phyloP scores from a whole-genome alignment of 2,113 vertebrate genomes.

The Hippocampus zosterae region DNA sequence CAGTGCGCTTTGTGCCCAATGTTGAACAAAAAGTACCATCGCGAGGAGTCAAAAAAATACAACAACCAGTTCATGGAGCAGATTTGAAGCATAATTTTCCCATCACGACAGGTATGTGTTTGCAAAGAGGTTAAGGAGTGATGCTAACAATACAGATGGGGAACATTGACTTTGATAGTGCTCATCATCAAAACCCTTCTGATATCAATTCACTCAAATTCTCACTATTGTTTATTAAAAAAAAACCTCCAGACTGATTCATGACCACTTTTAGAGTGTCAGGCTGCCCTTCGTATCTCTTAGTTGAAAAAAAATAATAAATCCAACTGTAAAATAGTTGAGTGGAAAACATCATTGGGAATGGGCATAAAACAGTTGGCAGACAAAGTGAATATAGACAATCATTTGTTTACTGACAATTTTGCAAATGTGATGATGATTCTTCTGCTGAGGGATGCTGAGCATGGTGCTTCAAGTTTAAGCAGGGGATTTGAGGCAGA shows the following conservation, averaged over 20 bases:
- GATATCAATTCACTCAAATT: slow-evolving; percentile 29
- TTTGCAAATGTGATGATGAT: slow-evolving; percentile 13
- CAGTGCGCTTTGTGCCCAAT: no score
- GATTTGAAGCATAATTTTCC: no score
- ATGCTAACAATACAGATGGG: slow-evolving; percentile 9
- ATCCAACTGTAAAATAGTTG: slow-evolving; percentile 12
- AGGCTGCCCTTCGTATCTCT: slow-evolving; percentile 1
- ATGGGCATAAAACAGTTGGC: slow-evolving; percentile 40
- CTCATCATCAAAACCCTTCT: slow-evolving; percentile 46
- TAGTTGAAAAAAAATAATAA: slow-evolving; percentile 8
- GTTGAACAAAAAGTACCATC: no score
- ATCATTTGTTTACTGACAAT: slow-evolving; percentile 21
- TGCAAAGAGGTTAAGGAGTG: slow-evolving; percentile 21
- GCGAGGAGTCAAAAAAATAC: no score
- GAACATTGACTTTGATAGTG: slow-evolving; percentile 22
- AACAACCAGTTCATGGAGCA: no score
- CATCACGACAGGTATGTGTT: neutral
- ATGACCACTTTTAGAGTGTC: slow-evolving; percentile 44
- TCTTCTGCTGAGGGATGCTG: slow-evolving; percentile 36
- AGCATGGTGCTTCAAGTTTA: slow-evolving; percentile 41
- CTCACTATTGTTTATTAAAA: slow-evolving; percentile 48
- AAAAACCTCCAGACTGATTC: slow-evolving; percentile 47
- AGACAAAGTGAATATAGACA: slow-evolving; percentile 51
- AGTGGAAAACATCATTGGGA: slow-evolving; percentile 35
- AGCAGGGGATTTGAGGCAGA: slow-evolving; percentile 47